phyloP scores from a whole-genome alignment of 2,113 vertebrate species.

The Amphiprion ocellaris region DNA sequence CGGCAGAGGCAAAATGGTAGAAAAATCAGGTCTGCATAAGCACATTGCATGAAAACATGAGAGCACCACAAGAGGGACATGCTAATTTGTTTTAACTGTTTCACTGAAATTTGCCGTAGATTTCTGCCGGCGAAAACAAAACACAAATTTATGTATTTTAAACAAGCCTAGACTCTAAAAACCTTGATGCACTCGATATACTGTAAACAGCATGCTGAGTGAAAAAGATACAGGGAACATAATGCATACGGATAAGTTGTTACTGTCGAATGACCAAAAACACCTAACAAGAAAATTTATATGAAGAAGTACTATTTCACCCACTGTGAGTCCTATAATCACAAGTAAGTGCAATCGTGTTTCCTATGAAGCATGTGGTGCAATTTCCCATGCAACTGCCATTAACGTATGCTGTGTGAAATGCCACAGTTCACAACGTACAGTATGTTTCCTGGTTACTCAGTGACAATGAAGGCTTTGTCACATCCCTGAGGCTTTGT shows the following conservation, averaged over 20 bases:
- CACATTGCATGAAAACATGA: conserved; percentile 30
- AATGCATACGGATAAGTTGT: not conserved
- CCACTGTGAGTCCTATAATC: not conserved
- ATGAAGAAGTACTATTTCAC: not conserved
- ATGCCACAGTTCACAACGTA: conserved; percentile 4
- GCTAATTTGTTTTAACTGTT: conserved; percentile 10
- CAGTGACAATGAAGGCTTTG: not conserved
- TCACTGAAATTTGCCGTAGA: not conserved
- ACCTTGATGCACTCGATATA: not conserved
- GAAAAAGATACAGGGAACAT: not conserved
- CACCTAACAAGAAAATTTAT: not conserved
- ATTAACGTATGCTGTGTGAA: conserved; percentile 30
- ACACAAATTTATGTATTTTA: conserved; percentile 3
- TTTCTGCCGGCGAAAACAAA: not conserved
- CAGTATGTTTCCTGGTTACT: not conserved
- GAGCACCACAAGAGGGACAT: not conserved
- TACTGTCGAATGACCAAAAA: not conserved
- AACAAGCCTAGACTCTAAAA: not conserved
- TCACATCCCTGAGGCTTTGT: too few species aligned
- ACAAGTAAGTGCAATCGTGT: conserved; percentile 1
- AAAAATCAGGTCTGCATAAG: conserved; percentile 4
- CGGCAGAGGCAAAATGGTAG: conserved; percentile 4
- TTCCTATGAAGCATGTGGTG: not conserved
- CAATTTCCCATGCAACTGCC: conserved; percentile 4
- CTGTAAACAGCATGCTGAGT: not conserved